Evolutionary conservation across 37 sponge, comb jelly and placozoan species (phyloP), one percentile per base, ranked within the genome.

Genomic region (Geodia barretti): DNA sequence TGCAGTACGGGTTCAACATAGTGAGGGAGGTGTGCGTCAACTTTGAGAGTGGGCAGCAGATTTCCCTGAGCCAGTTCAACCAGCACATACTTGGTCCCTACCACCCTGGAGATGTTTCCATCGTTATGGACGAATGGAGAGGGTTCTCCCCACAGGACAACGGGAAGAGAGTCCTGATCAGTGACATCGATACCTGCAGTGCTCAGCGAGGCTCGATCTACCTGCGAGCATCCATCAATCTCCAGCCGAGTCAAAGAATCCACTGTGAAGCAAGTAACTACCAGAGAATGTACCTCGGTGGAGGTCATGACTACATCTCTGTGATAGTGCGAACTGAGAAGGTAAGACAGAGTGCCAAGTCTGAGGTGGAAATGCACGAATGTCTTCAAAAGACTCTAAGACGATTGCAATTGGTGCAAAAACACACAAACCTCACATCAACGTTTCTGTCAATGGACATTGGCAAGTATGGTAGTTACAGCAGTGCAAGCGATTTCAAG

Each of bases 241-340:
- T n/a, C n/a, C n/a, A n/a, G n/a, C 82, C 84, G 9, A 83, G 84
- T 41, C 32, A 75, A 9, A 64, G 54, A n/a, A 24, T 83, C 14
- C 19, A 31, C 17, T 23, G 35, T n/a, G 84, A 75, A 0, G 76
- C 76, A 3, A 65, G 24, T 0, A 75, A 42, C 24, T 83, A 75
- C 69, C 47, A 28, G 38, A 4, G 54, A 29, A 39, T 32, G 60
- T 41, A 41, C 41, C n/a, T 28, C 28, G 31, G 34, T n/a, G 41
- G 28, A 35, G 19, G 35, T 11, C 24, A 1, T 24, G 4, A 43
- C 1, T 35, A 68, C 42, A 62, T 63, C 2, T 32, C 82, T 30
- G 39, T 82, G 28, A 82, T 82, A 28, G 43, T 82, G 63, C 47
- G 82, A 24, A 41, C 73, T 19, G 82, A 82, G 73, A 73, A 73